phyloP scores from a whole-genome alignment of 2,888 invertebrate genomes.

The Bombyx huttoni region DNA sequence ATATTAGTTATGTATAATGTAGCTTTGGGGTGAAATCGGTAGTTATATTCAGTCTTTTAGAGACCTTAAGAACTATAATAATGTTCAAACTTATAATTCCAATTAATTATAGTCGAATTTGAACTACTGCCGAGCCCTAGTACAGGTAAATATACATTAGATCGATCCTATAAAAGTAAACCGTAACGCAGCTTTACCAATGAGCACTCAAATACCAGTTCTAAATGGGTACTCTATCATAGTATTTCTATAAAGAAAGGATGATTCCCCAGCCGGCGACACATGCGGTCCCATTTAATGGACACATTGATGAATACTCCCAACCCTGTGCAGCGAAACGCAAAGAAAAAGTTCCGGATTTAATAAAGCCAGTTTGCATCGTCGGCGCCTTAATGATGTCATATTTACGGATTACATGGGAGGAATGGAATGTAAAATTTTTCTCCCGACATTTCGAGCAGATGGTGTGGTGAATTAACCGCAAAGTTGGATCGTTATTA shows the following conservation, averaged over 20 bases:
- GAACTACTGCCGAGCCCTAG: no score
- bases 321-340: conserved; percentile 14
- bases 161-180: no score
- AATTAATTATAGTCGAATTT: no score
- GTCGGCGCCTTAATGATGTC: conserved; percentile 30
- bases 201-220: neutral
- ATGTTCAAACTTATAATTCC: no score
- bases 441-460: conserved; percentile 40
- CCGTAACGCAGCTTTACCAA: neutral
- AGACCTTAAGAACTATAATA: no score
- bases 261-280: conserved; percentile 35
- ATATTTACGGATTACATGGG: conserved; percentile 36
- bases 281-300: conserved; percentile 31
- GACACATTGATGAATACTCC: conserved; percentile 55
- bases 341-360: conserved; percentile 17
- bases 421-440: conserved; percentile 36
- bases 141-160: no score
- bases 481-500: conserved; percentile 61
- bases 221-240: neutral
- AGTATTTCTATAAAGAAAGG: conserved; percentile 47
- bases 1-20: no score
- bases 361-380: conserved; percentile 21
- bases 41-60: no score
- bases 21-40: no score
- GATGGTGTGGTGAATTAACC: conserved; percentile 50